phyloP scores from a whole-genome alignment of 2,797 vertebrate genomes.

The Sebastes alutus region DNA sequence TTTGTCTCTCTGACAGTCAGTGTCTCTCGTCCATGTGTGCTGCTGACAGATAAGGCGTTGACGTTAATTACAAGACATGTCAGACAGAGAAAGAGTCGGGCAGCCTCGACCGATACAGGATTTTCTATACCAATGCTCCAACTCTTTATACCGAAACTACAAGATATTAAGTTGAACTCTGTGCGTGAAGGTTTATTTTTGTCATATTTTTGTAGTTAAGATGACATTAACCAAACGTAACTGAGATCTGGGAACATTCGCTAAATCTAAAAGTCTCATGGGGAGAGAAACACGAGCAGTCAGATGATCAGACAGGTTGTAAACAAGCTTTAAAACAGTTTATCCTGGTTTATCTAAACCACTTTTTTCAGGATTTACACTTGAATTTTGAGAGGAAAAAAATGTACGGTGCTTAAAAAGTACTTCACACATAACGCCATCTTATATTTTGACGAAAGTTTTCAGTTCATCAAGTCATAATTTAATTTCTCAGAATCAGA shows the following conservation, averaged over 20 bases:
- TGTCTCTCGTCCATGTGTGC: conserved; percentile 39
- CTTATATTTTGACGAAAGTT: too few species aligned
- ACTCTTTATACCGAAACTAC: not conserved
- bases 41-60: conserved; percentile 56
- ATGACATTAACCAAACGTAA: not conserved
- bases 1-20: conserved; percentile 29
- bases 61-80: conserved; percentile 59
- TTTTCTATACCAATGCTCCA: not conserved
- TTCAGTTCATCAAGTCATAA: too few species aligned
- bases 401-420: too few species aligned
- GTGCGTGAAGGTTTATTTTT: not conserved
- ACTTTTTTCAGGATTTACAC: too few species aligned
- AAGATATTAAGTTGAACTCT: not conserved
- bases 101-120: not conserved
- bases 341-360: too few species aligned
- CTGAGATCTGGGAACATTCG: not conserved
- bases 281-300: too few species aligned
- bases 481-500: too few species aligned
- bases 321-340: too few species aligned
- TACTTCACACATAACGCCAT: too few species aligned
- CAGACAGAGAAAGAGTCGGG: not conserved
- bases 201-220: too few species aligned
- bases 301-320: too few species aligned
- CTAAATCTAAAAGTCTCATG: not conserved
- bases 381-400: too few species aligned